Conservation (phyloP, 1,140 invertebrate genomes). For the Drosophila funebris region DNA sequence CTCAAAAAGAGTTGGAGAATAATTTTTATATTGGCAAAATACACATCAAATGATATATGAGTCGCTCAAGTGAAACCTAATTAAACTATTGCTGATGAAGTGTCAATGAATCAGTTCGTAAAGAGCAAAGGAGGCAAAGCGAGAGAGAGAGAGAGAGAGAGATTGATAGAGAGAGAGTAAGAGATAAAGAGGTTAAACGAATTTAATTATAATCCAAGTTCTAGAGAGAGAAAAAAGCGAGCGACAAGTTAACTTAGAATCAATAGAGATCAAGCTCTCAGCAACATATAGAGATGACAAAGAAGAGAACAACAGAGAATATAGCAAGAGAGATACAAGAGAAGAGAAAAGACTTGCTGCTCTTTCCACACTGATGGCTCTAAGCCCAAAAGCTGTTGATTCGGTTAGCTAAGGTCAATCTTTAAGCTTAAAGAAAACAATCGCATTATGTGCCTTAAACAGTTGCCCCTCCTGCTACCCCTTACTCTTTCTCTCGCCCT, state of each 20-base stretch:
- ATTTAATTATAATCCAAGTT: too few relatives aligned
- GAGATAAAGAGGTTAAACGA: not conserved
- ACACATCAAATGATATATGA: conserved; percentile 32
- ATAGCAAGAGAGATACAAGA: too few relatives aligned
- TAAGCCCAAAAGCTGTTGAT: not conserved
- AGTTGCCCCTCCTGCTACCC: not conserved
- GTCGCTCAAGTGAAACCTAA: conserved; percentile 29
- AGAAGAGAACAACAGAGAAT: not conserved
- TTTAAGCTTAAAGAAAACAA: conserved; percentile 6
- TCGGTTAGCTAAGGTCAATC: conserved; percentile 5
- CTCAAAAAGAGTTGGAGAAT: conserved; percentile 24
- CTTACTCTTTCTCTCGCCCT: not conserved
- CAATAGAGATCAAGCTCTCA: not conserved
- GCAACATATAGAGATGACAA: not conserved
- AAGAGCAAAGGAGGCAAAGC: not conserved
- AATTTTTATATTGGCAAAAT: conserved; percentile 32
- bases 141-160: not conserved
- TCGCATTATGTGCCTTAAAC: conserved; percentile 5
- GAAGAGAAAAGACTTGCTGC: too few relatives aligned
- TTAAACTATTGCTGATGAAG: conserved; percentile 15
- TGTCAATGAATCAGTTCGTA: not conserved
- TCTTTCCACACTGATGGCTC: not conserved
- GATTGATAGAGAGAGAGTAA: not conserved
- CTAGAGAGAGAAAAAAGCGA: too few relatives aligned
- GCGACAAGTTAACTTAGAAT: not conserved